A percentile compares a stretch with the other conserved stretches of the same genome.
Conservation (phyloP, 2,113 vertebrate genomes). For the Ceyx cyanopectus region DNA sequence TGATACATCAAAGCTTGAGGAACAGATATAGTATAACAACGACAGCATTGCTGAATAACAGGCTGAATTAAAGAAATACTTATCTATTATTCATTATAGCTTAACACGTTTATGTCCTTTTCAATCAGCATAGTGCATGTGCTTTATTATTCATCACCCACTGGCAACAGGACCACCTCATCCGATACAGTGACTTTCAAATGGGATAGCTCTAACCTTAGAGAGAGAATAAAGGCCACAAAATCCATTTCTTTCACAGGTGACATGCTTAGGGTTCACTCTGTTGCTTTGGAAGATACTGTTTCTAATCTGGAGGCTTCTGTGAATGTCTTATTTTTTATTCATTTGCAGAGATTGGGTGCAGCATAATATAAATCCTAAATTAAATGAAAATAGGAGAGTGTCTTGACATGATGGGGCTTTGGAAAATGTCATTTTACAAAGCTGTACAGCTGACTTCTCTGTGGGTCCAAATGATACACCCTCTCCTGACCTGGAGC, state of each 20-base stretch:
- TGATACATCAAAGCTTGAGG: not conserved
- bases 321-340: not conserved
- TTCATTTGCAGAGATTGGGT: not conserved
- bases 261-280: not conserved
- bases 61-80: not conserved
- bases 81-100: slow-evolving; percentile 2
- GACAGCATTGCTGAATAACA: not conserved
- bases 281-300: not conserved
- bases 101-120: slow-evolving; percentile 11
- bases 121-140: not conserved
- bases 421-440: not conserved
- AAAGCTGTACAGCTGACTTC: not conserved
- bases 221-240: not conserved
- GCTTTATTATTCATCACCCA: not conserved
- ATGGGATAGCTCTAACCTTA: not conserved
- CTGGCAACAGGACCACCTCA: not conserved
- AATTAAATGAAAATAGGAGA: not conserved
- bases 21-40: not conserved
- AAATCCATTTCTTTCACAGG: not conserved
- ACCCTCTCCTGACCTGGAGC: not conserved
- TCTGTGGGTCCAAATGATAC: not conserved
- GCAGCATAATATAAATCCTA: not conserved
- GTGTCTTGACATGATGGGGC: not conserved
- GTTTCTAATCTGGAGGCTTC: not conserved
- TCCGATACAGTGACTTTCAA: not conserved